These are phyloP conservation scores for Calliscelio sp. DNA, from an alignment of 2,888 invertebrate genomes.

Conservation along the genomic window DNA sequence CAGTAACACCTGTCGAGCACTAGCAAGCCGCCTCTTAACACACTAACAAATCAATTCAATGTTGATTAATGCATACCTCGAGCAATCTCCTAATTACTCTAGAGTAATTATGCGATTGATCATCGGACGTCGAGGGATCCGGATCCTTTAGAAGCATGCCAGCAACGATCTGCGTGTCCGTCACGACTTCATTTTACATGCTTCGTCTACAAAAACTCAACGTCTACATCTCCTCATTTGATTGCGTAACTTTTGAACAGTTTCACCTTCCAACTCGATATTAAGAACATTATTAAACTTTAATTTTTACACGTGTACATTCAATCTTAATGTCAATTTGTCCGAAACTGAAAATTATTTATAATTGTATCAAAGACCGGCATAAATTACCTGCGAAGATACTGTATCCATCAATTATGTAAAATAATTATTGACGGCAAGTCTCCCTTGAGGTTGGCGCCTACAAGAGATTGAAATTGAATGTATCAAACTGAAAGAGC, in stretches of 20 bases:
- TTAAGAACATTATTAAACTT: no score
- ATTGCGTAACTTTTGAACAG: no score
- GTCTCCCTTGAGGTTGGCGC: slow-evolving; percentile 51
- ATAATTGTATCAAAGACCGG: background rate
- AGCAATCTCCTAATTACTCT: slow-evolving; percentile 81
- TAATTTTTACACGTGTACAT: no score
- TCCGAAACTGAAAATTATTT: no score
- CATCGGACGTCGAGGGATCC: slow-evolving; percentile 77
- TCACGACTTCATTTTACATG: slow-evolving; percentile 65
- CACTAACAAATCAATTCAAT: slow-evolving; percentile 83
- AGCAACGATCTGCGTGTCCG: slow-evolving; percentile 47
- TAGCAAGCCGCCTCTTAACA: slow-evolving; percentile 68
- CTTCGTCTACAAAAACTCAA: slow-evolving; percentile 47
- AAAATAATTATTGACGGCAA: slow-evolving; percentile 50
- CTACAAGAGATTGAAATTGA: slow-evolving; percentile 78
- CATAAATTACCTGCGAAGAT: no score
- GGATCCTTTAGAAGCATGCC: slow-evolving; percentile 70
- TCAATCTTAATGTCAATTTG: no score
- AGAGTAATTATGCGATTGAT: slow-evolving; percentile 80
- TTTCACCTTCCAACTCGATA: slow-evolving; percentile 6
- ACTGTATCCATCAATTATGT: slow-evolving; percentile 55
- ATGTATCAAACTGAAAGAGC: slow-evolving; percentile 79
- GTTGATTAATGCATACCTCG: slow-evolving; percentile 81
- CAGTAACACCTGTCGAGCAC: slow-evolving; percentile 76
- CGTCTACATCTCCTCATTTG: slow-evolving; percentile 16